Base-by-base conservation (phyloP, 2,113 vertebrate genomes). In the Prolemur simus region DNA sequence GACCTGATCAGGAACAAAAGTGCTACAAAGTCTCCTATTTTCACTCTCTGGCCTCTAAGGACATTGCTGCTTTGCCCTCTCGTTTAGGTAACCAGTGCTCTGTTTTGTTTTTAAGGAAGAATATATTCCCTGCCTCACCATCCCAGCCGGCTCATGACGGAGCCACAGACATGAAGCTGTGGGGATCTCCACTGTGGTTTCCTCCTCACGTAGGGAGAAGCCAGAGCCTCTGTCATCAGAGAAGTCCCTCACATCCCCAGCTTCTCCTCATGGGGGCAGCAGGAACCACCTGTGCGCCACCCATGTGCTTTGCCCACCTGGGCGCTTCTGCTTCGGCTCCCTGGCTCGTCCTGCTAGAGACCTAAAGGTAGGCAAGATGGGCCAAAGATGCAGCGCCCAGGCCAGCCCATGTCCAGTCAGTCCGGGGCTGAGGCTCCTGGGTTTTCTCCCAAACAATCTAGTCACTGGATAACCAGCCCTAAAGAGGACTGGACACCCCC, bases 241-340 rank as follows among this genome's bases (percentile, higher is more conserved):
- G 6, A 69, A 96, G 68, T 68, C 78, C 34, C 76, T 95, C 71
- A 80, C 80, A 96, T 97, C 34, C 47, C 94, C 84, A 39, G 39
- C 39, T 66, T 97, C 63, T 97, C 98, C 98, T 98, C 97, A 96
- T 1, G 98, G 98, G 97, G 98, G 98, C 98, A 99, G 98, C 97
- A 98, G 73, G 95, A 96, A 85, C 95, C 92, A 23, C 84, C 78
- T 45, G 47, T 6, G 66, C 13, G 5, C 71, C 25, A 63, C 77
- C 9, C 34, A 66, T 69, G 27, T 37, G 47, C 85, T 80, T 45
- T 49, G 11, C 63, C 71, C 80, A 63, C 2, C 0, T 58, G 69
- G 94, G 69, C 10, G 18, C 6, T 68, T 17, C 82, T 49, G 34
- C 56, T 32, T 21, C 42, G 15, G 0, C 23, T 78, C 52, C 47